Base-by-base conservation (phyloP, 2,797 vertebrate species). In the Acanthis flammea region DNA sequence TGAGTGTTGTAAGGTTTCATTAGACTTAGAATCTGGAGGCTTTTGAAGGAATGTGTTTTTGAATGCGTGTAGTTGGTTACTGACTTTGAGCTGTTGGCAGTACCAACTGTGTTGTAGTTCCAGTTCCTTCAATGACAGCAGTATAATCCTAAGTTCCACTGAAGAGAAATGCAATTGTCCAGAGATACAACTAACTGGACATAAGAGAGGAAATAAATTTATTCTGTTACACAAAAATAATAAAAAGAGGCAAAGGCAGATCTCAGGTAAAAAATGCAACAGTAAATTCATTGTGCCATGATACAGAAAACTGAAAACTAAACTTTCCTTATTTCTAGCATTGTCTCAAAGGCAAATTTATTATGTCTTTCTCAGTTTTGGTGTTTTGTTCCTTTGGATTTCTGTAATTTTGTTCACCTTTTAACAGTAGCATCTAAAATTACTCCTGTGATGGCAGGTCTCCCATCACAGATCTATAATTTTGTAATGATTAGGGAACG, bases 381-480 rank as follows among this genome's bases (percentile, higher is more conserved):
- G 2, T 62, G 3, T 1, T n/a, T 9, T 80, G 51, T 72, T 45
- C 10, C 12, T 62, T 72, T 66, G 9, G 6, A 57, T 73, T 88
- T 42, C 16, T 39, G 18, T 53, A 33, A n/a, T 50, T 79, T 53
- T 62, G 1, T 70, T 83, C 30, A 30, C 19, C 10, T 21, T 12
- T 7, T 16, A 16, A 19, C 19, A 27, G 33, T 11, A 41, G 10
- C 14, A 39, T n/a, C 6, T 73, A 39, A 45, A 24, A 65, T 19
- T 30, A 27, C 7, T 76, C 0, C 14, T 39, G 39, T 39, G 39
- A 39, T 16, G 0, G 17, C n/a, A 2, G 44, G 42, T 27, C 6
- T 75, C 13, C 33, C 10, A 9, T 39, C 62, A 60, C 17, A 39
- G 10, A 4, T 50, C 30, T 25, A 30, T 48, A 0, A 7, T 73